Conservation (phyloP, 2,797 vertebrate species). For the Adelosebastes latens region DNA sequence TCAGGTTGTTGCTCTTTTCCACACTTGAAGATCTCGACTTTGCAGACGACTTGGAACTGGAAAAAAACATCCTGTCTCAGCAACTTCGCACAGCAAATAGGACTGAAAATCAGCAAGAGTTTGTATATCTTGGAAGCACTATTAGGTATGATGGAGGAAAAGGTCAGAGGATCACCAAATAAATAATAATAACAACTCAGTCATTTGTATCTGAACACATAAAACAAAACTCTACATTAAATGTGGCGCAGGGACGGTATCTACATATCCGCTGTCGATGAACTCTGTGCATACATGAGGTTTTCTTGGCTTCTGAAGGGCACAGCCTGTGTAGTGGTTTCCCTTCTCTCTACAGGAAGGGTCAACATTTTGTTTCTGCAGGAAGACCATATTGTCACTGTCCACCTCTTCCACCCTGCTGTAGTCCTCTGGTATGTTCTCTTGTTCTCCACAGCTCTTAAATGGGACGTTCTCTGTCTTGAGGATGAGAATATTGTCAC, state of each 20-base stretch:
- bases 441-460: conserved; percentile 64
- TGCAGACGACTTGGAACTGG: background rate
- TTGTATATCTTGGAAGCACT: too few relatives aligned
- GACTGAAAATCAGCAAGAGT: too few relatives aligned
- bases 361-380: conserved; percentile 72
- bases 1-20: background rate
- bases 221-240: conserved; percentile 19
- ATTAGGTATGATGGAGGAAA: background rate
- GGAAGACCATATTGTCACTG: conserved; percentile 79
- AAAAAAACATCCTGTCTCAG: too few relatives aligned
- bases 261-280: conserved; percentile 55
- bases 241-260: conserved; percentile 13
- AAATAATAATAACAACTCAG: too few relatives aligned
- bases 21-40: background rate
- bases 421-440: conserved; percentile 78
- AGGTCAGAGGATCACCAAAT: background rate
- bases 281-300: conserved; percentile 12
- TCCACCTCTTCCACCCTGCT: conserved; percentile 85
- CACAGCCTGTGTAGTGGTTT: background rate
- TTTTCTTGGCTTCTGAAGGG: conserved; percentile 11
- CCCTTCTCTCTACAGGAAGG: conserved; percentile 5
- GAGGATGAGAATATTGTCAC: conserved; percentile 80
- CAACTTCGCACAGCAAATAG: too few relatives aligned
- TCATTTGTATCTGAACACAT: background rate
- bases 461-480: conserved; percentile 45